phyloP scores from a whole-genome alignment of 2,113 vertebrate genomes.

The Chloropsis hardwickii region DNA sequence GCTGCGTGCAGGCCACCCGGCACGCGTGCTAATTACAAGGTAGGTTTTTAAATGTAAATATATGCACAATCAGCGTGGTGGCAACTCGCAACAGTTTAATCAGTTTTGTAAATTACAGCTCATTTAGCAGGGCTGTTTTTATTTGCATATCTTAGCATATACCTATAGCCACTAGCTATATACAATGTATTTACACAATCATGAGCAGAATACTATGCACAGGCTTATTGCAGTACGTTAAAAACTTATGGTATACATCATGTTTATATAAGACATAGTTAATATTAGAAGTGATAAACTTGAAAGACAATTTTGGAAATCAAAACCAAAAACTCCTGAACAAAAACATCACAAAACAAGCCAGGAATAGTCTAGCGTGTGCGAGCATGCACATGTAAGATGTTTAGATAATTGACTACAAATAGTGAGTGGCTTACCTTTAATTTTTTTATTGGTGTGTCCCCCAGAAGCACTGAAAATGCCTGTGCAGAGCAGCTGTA shows the following conservation, averaged over 20 bases:
- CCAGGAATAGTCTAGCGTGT: not conserved
- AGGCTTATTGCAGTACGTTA: not conserved
- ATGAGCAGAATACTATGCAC: not conserved
- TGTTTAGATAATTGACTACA: not conserved
- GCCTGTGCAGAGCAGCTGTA: constrained; percentile 54
- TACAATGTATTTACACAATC: not conserved
- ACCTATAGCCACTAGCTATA: not conserved
- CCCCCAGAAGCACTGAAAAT: constrained; percentile 50
- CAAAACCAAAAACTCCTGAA: not conserved
- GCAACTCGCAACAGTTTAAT: not conserved
- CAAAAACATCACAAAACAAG: not conserved
- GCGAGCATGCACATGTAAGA: fast-evolving
- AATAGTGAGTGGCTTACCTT: constrained; percentile 71
- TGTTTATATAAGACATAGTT: not conserved
- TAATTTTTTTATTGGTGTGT: not conserved
- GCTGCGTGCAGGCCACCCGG: fast-evolving
- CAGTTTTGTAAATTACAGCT: not conserved
- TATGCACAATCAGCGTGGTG: not conserved
- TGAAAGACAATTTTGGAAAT: not conserved
- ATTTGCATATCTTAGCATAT: not conserved
- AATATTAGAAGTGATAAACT: not conserved
- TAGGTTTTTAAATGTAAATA: not conserved
- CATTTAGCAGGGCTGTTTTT: not conserved
- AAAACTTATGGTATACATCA: not conserved
- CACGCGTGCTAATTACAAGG: fast-evolving